Base-by-base conservation (phyloP, 2,797 vertebrate species). In the Smutsia gigantea region DNA sequence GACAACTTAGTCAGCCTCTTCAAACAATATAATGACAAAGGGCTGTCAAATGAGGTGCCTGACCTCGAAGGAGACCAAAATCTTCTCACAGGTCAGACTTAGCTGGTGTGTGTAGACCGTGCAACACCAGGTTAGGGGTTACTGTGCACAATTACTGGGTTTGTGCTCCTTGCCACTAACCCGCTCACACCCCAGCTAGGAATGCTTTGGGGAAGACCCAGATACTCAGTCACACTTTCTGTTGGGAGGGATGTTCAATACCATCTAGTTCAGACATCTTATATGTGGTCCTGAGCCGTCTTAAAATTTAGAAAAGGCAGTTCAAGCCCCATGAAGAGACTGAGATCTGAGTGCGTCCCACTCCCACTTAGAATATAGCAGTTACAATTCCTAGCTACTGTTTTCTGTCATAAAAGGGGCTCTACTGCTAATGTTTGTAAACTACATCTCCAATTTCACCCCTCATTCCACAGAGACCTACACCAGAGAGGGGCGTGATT, bases 401-500 rank as follows among this genome's bases (percentile, higher is more conserved):
- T n/a, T 86, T 46, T 27, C 15, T 71, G 18, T 89, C n/a, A 4
- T 31, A 49, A 95, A 87, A 53, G 13, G 19, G 27, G 0, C 31
- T 75, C 57, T 66, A 29, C n/a, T 37, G 21, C 55, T 75, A 37
- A 29, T 25, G 8, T 77, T 53, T 78, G 17, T 71, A 53, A 94
- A 86, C 39, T 25, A 7, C 37, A 55, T 12, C n/a, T 87, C 75
- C 21, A 29, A 19, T 78, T 90, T 79, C 12, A 39, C 17, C 37
- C 57, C 19, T 69, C 15, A 37, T 59, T 74, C 85, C 53, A 79
- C 6, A 79, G 66, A 96, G 68, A 81, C 27, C 77, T 42, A 92
- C 61, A 53, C 49, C 29, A 61, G 49, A 90, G 13, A 77, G 15
- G 10, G 68, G 63, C 51, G 34, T 19, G 34, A 78, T 31, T 79